phyloP scores from a whole-genome alignment of 2,113 vertebrate species.

The Xyrauchen texanus region DNA sequence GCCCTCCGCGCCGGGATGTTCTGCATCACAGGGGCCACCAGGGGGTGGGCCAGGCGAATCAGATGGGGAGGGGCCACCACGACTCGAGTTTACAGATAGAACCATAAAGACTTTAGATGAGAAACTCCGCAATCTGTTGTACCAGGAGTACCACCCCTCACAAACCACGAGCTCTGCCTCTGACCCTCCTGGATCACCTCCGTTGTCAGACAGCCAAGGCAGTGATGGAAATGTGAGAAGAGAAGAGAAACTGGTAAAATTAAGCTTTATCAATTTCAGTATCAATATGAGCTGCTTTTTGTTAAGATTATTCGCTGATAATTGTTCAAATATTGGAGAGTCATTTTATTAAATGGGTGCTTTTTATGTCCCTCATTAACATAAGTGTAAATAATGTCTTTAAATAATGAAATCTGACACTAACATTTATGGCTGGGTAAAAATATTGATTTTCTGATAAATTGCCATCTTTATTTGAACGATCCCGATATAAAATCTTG shows the following conservation, averaged over 20 bases:
- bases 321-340: too few species aligned
- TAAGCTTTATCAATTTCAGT: not conserved
- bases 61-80: conserved; percentile 83
- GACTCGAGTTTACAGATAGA: conserved; percentile 89
- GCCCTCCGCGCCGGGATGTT: conserved; percentile 1
- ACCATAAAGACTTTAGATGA: conserved; percentile 96
- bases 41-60: conserved; percentile 77
- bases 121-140: conserved; percentile 91
- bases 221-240: conserved; percentile 61
- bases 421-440: too few species aligned
- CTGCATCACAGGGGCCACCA: conserved; percentile 58
- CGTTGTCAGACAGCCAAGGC: conserved; percentile 73
- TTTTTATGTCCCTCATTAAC: too few species aligned
- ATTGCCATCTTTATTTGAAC: too few species aligned
- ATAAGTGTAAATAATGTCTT: too few species aligned
- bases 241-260: conserved; percentile 72
- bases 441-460: too few species aligned
- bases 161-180: conserved; percentile 81
- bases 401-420: too few species aligned
- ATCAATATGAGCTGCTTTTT: too few species aligned
- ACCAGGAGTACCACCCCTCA: conserved; percentile 90
- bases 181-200: conserved; percentile 75
- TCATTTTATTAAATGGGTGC: too few species aligned
- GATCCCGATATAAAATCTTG: too few species aligned
- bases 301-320: not conserved